A percentile compares a stretch with the other conserved stretches of the same genome.
Conservation (phyloP, 1,140 invertebrate genomes). For the Meloidogyne hapla region DNA sequence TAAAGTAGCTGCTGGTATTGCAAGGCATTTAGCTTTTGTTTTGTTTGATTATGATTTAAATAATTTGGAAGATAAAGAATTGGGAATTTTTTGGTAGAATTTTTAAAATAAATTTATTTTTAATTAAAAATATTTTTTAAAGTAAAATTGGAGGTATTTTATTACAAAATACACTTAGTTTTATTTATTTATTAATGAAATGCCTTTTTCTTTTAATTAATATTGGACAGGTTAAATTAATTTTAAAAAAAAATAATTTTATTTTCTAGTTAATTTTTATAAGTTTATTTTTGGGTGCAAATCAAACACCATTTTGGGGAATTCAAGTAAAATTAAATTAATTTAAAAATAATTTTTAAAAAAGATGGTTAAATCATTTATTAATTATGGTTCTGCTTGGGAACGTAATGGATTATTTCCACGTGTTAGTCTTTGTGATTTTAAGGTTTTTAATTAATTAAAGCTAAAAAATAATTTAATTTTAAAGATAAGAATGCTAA, state of each 20-base stretch:
- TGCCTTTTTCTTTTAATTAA: slow-evolving; percentile 3
- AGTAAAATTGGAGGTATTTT: background rate
- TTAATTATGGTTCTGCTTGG: slow-evolving; percentile 20
- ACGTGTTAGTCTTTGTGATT: slow-evolving; percentile 18
- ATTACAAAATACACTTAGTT: background rate
- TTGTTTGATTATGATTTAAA: background rate
- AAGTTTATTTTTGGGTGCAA: slow-evolving; percentile 18
- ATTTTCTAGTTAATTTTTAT: slow-evolving; percentile 17
- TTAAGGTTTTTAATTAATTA: slow-evolving; percentile 12
- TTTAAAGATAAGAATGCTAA: slow-evolving; percentile 5
- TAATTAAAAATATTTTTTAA: background rate
- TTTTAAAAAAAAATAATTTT: background rate
- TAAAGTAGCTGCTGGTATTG: background rate
- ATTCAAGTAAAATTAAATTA: slow-evolving; percentile 4
- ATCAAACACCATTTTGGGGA: slow-evolving; percentile 16
- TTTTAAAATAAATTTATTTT: background rate
- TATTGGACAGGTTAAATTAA: background rate
- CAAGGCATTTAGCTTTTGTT: background rate
- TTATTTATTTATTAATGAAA: background rate
- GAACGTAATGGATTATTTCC: slow-evolving; percentile 22
- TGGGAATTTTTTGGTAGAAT: background rate
- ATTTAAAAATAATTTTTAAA: background rate
- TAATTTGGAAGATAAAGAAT: background rate
- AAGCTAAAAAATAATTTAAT: background rate
- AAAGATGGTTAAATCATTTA: slow-evolving; percentile 15